Evolutionary conservation across 92 coral and sea anemone genomes (phyloP), one percentile per base, ranked within the genome.

Genomic region (Epizoanthus ramosus): DNA sequence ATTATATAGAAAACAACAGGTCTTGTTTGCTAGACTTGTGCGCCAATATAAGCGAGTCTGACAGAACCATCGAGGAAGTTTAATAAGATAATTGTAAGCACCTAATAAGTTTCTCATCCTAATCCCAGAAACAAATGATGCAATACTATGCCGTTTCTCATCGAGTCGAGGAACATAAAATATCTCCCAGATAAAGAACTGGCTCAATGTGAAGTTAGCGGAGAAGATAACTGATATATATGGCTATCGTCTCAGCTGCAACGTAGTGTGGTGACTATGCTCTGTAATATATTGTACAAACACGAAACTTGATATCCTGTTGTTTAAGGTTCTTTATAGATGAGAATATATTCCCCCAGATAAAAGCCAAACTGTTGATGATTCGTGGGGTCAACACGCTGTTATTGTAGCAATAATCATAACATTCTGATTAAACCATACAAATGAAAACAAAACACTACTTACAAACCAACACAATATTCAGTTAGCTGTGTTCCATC

Each of bases 381-480:
- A 4, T 67, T 37, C 3, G 22, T 37, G 13, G 45, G 50, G 50
- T 17, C 1, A 33, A 28, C 17, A 33, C 43, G 31, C 15, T 31
- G 3, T 67, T 14, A 67, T 18, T 14, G 21, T 33, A 16, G 18
- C 9, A 14, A 41, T 67, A 67, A 43, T 12, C 71, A 67, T 19
- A 67, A 67, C 19, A 67, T 31, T 33, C 0, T 67, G 47, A 7
- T 16, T 16, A 28, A 3, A 23, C 71, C 71, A 16, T 16, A 33
- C 35, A 31, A 67, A 67, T 19, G 0, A 64, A 64, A 24, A 67
- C 50, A 67, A 67, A 67, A 33, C 18, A 28, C 21, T 67, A 67
- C 71, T 67, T 67, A 67, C 71, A 67, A 67, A 67, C 71, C 71
- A 37, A 67, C 31, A 67, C 71, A 67, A 67, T 67, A 41, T 24